These are phyloP conservation scores for Salminus brasiliensis DNA, from an alignment of 2,113 vertebrate genomes.

Conservation along the genomic window DNA sequence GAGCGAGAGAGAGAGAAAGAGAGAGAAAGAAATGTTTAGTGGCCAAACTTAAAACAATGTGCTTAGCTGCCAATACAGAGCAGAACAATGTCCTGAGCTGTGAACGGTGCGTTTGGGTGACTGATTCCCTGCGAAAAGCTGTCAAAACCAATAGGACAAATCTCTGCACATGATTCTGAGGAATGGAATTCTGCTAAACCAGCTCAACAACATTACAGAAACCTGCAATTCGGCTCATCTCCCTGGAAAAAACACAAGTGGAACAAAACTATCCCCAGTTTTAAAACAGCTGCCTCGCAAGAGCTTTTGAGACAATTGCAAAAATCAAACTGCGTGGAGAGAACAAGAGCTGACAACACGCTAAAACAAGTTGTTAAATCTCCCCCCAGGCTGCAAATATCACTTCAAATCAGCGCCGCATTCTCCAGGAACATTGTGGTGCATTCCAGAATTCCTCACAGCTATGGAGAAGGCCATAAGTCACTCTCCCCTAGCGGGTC, in stretches of 20 bases:
- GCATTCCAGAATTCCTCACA: conserved; percentile 24
- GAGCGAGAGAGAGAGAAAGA: conserved; percentile 10
- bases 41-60: not conserved
- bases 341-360: conserved; percentile 14
- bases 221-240: not conserved
- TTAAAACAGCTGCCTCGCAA: not conserved
- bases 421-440: conserved; percentile 22
- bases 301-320: not conserved
- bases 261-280: not conserved
- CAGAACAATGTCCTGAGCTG: not conserved
- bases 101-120: not conserved
- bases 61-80: not conserved
- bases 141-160: conserved; percentile 1
- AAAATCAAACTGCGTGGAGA: not conserved
- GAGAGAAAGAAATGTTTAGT: not conserved
- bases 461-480: conserved; percentile 43
- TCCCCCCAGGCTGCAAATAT: conserved; percentile 16
- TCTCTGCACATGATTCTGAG: not conserved
- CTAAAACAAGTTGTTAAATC: conserved; percentile 40
- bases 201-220: not conserved
- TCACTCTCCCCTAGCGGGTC: conserved; percentile 12
- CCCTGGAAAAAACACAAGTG: not conserved
- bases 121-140: not conserved
- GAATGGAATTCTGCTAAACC: not conserved
- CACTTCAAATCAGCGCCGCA: conserved; percentile 5